These are phyloP conservation scores for Cephus pygmeus DNA, from an alignment of 2,888 invertebrate genomes.

Conservation along the genomic window DNA sequence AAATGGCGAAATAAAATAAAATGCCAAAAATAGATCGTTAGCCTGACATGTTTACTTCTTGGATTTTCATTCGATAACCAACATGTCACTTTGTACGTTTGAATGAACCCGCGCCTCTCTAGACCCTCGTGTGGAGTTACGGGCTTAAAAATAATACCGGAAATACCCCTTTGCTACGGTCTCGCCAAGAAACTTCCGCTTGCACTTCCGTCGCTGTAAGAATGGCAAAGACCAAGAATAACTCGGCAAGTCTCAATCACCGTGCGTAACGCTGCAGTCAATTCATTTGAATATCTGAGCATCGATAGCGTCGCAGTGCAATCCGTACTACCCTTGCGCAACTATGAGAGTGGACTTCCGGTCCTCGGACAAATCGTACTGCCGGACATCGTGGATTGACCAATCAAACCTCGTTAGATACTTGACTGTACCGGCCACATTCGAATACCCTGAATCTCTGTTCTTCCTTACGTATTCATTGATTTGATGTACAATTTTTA, in stretches of 20 bases:
- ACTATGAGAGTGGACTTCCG: slow-evolving; percentile 50
- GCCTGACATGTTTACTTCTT: not conserved
- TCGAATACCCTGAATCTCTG: not conserved
- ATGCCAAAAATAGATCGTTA: not conserved
- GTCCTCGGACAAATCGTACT: slow-evolving; percentile 49
- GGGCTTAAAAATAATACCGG: not conserved
- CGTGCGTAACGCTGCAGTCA: not conserved
- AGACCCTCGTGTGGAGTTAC: not conserved
- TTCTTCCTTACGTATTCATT: not conserved
- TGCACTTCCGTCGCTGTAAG: not conserved
- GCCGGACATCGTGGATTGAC: slow-evolving; percentile 62
- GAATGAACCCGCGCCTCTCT: not conserved
- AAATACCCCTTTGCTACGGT: not conserved
- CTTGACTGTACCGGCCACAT: not conserved
- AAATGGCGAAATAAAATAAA: not conserved
- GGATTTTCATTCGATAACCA: not conserved
- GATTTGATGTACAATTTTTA: not conserved
- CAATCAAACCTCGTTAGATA: slow-evolving; percentile 56
- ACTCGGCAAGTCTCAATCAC: not conserved
- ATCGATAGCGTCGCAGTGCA: not conserved
- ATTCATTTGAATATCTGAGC: not conserved
- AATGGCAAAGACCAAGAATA: not conserved
- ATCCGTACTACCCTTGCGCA: slow-evolving; percentile 4
- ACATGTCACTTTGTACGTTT: not conserved
- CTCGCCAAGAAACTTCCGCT: not conserved